Base-by-base conservation (phyloP, 2,888 invertebrate species). In the Lasius fuliginosus region DNA sequence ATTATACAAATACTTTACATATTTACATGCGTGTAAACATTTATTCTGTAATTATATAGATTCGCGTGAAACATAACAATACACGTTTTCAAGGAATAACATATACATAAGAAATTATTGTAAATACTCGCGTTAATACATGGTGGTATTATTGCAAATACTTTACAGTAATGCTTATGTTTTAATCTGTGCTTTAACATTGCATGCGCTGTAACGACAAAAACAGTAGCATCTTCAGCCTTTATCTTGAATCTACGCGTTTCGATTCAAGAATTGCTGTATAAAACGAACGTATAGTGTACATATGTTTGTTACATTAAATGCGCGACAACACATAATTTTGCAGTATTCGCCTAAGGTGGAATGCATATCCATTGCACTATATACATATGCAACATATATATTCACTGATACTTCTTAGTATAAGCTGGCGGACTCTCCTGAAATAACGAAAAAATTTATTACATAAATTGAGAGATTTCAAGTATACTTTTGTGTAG, bases 341-440 rank as follows among this genome's bases (percentile, higher is more conserved):
- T 86, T 83, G 82, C 82, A 87, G 68, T 85, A 85, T 74, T 60
- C 67, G 77, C 60, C 75, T 89, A 89, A 83, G 85, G 42, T 90
- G 89, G 90, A 90, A 90, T 90, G 90, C 82, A 86, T 86, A 84
- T 79, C 82, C 73, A 79, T 87, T 86, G 75, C 82, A 82, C 67
- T 89, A 85, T 89, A 79, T 82, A 71, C 42, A 85, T 83, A 86
- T 85, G 77, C 84, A 82, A 88, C 60, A 68, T 75, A 83, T 85
- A 86, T 58, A 73, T 68, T 96, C 96, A 97, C 95, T 97, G 97
- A 92, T 97, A 96, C 95, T 97, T 97, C 95, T 97, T 97, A 90
- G 79, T 97, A 97, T 95, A 98, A 98, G 92, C 97, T 93, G 98
- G 98, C 83, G 98, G 98, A 94, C 97, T 97, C 95, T 98, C 98